Base-by-base conservation (phyloP, 1,140 invertebrate genomes). In the Dysdera silvatica region DNA sequence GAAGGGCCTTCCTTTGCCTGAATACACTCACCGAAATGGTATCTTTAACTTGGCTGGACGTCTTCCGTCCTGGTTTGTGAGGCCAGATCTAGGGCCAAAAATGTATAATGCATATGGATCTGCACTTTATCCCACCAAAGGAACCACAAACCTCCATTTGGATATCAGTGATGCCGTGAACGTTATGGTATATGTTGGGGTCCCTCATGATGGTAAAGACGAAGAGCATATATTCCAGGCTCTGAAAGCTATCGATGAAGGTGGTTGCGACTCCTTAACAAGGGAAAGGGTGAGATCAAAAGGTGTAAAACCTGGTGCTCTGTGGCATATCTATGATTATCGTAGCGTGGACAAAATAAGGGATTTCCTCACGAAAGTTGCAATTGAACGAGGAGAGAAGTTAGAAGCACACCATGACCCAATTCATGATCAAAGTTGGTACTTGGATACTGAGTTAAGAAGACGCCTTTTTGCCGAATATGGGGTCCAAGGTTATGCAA, bases 101-200 rank as follows among this genome's bases (percentile, higher is more conserved):
- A 95, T 98, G 92, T 98, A 98, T 77, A 97, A 91, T 69, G 95
- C 95, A 3, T 98, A 98, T 76, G 95, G 95, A n/a, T 76, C 74
- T 7, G 71, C 75, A 26, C 54, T 67, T 26, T 72, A 68, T 58
- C 74, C 77, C 10, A 70, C 70, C 37, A 90, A 89, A 74, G 95
- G 92, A 20, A 97, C 95, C 0, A 98, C 95, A 16, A 98, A 98
- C 77, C 81, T 98, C 16, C 95, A 98, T 79, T 76, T 98, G 40
- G 95, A 98, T 74, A 91, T 98, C 5, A 95, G 92, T 23, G 95
- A 98, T 78, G 94, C 95, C 20, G 92, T 97, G 0, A 98, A 98
- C 75, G 88, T 97, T 1, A 94, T 98, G 91, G 90, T 97, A 12
- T 91, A 96, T 76, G 94, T 97, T 3, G 91, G 91, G 18, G 87